Evolutionary conservation across 1,140 invertebrate genomes (phyloP).

Genomic region (Papilio polyxenes): DNA sequence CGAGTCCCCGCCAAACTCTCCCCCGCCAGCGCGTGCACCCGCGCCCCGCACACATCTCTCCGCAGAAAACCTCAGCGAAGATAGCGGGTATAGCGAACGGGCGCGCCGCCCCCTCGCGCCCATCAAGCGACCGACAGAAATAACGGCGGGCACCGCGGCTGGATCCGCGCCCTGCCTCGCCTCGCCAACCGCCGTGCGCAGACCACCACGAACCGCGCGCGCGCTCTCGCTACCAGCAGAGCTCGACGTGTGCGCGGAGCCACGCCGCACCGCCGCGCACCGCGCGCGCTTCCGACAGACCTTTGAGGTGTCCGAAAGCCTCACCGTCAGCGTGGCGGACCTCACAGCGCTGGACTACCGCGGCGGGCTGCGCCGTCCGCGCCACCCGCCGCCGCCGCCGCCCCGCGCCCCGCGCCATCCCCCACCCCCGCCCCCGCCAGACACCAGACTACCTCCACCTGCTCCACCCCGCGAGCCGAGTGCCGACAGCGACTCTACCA

Average conservation of each 20-base stretch:
- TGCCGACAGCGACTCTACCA: conserved; percentile 76
- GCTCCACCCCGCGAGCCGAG: conserved; percentile 67
- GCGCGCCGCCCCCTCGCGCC: conserved; percentile 67
- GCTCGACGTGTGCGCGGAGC: conserved; percentile 80
- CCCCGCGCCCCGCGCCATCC: conserved; percentile 48
- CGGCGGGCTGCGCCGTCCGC: conserved; percentile 62
- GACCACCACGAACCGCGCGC: conserved; percentile 75
- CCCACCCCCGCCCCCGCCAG: conserved; percentile 57
- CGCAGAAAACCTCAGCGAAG: conserved; percentile 87
- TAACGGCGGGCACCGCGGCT: conserved; percentile 63
- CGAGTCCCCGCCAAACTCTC: conserved; percentile 73
- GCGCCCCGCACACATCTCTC: conserved; percentile 81
- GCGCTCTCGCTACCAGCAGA: conserved; percentile 75
- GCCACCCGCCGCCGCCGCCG: conserved; percentile 63
- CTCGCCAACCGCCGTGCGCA: conserved; percentile 64
- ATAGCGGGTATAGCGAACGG: conserved; percentile 85
- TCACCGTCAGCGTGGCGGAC: conserved; percentile 78
- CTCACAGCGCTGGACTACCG: conserved; percentile 76
- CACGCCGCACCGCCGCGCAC: conserved; percentile 60
- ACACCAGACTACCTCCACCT: conserved; percentile 46
- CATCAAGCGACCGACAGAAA: conserved; percentile 62
- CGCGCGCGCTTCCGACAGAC: conserved; percentile 71
- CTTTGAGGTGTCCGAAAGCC: conserved; percentile 73
- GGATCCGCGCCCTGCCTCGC: conserved; percentile 70
- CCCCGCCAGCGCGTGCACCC: conserved; percentile 62